Conservation (phyloP, 1,140 invertebrate species). For the Drosophila oshimai region DNA sequence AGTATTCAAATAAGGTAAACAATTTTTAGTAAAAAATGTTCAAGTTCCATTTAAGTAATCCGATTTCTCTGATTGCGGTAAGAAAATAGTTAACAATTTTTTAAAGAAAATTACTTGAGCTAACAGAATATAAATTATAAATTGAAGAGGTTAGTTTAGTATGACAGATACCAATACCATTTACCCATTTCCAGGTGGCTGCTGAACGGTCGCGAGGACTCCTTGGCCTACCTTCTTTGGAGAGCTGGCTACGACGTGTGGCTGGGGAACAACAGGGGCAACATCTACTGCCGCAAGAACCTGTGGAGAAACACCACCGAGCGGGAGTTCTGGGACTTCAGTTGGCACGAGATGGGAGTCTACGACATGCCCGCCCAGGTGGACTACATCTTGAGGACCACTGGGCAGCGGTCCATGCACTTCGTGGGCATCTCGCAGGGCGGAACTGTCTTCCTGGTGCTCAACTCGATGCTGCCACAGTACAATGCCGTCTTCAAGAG, state of each 20-base stretch:
- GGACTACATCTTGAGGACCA: constrained; percentile 85
- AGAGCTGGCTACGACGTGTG: constrained; percentile 89
- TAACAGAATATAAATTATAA: too few species aligned
- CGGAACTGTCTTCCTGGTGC: constrained; percentile 84
- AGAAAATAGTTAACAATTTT: too few species aligned
- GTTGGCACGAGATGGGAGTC: constrained; percentile 88
- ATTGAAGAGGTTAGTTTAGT: too few species aligned
- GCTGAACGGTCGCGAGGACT: constrained; percentile 74
- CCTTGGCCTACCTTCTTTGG: constrained; percentile 86
- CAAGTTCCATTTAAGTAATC: too few species aligned
- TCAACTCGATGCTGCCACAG: constrained; percentile 84
- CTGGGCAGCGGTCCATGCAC: constrained; percentile 78
- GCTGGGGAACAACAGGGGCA: constrained; percentile 89
- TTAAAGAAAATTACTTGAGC: too few species aligned
- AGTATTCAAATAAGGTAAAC: too few species aligned
- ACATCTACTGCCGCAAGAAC: constrained; percentile 86
- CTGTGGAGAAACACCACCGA: constrained; percentile 82
- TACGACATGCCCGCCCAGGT: constrained; percentile 89
- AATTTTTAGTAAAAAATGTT: too few species aligned
- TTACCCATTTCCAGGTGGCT: constrained; percentile 55
- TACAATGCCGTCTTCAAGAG: constrained; percentile 85
- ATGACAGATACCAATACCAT: background rate
- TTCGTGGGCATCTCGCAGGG: constrained; percentile 86
- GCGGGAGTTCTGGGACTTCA: constrained; percentile 83
- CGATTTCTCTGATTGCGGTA: too few species aligned